Percentiles rank a stretch among this genome's conserved stretches.
phyloP scores from a whole-genome alignment of 2,888 invertebrate species.

The Octodonta nipae region DNA sequence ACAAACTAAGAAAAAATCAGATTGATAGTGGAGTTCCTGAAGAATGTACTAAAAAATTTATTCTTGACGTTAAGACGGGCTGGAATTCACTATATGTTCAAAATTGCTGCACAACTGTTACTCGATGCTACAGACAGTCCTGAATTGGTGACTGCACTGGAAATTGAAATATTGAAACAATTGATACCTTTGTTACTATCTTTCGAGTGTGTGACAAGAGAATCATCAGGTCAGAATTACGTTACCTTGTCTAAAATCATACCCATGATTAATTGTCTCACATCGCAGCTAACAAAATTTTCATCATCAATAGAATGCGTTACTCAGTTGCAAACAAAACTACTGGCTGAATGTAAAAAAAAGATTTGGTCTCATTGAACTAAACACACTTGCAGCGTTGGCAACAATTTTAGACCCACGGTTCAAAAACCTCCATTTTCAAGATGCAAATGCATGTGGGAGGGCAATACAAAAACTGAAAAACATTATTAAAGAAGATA shows the following conservation, averaged over 20 bases:
- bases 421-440: conserved; percentile 6
- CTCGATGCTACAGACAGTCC: conserved; percentile 6
- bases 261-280: conserved; percentile 5
- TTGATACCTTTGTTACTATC: conserved; percentile 2
- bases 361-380: conserved; percentile 6
- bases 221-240: conserved; percentile 4
- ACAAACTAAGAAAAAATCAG: conserved; percentile 4
- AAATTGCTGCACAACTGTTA: conserved; percentile 6
- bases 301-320: conserved; percentile 5
- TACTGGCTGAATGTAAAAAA: conserved; percentile 7
- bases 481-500: conserved; percentile 2
- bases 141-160: conserved; percentile 5
- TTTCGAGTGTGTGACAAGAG: conserved; percentile 3
- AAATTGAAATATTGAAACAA: conserved; percentile 6
- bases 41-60: conserved; percentile 2
- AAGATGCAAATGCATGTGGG: conserved; percentile 6
- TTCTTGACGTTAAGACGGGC: conserved; percentile 2
- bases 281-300: conserved; percentile 5
- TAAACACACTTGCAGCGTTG: neutral
- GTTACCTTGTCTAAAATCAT: neutral
- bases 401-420: conserved; percentile 3
- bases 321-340: conserved; percentile 5
- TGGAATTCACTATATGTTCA: conserved; percentile 5
- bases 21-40: conserved; percentile 1
- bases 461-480: conserved; percentile 5